Evolutionary conservation across 2,888 invertebrate genomes (phyloP), one percentile per base, ranked within the genome.

Genomic region (Criorhina ranunculi): DNA sequence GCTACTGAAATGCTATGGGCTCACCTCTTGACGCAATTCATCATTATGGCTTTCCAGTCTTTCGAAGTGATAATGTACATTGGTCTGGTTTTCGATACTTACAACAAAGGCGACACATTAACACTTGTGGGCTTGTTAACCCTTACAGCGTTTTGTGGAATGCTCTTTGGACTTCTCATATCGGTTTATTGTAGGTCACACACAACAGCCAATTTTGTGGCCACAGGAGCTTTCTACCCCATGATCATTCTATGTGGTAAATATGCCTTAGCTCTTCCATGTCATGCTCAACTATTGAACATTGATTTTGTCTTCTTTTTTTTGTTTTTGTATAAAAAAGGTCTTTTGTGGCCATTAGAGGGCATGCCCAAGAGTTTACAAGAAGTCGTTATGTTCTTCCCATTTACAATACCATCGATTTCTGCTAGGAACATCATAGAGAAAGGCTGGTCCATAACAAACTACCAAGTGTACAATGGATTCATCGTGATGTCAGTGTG

Each of bases 161-260:
- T 98, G 96, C 94, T 95, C 89, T 96, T 95, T 89, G 94, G 98
- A 42, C 95, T 98, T 89, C 93, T 97, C 42, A 95, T 98, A 60
- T 97, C 98, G 0, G 94, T 96, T 0, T 92, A 96, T 87, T 96
- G 96, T 89, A 93, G 94, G 19, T 95, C 95, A 33, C 96, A 97
- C 88, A 95, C 95, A 0, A 93, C 96, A 88, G 95, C 97, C 0
- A 96, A 97, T 93, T 97, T 97, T 90, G 93, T 96, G 9, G 94
- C 97, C 0, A 95, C 97, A 0, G 98, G 98, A 11, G 96, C 96
- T 86, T 98, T 98, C 90, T 98, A 98, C 89, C 98, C 98, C 0
- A 95, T 97, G 93, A 94, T 98, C 86, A 92, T 98, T 85, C 92
- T 97, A 5, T 96, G 97, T 90, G 98, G 98, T 97, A 91, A 93